Percentiles rank a stretch among this genome's conserved stretches.
Evolutionary conservation across 2,797 vertebrate species (phyloP).

Genomic region (Ateles fusciceps): DNA sequence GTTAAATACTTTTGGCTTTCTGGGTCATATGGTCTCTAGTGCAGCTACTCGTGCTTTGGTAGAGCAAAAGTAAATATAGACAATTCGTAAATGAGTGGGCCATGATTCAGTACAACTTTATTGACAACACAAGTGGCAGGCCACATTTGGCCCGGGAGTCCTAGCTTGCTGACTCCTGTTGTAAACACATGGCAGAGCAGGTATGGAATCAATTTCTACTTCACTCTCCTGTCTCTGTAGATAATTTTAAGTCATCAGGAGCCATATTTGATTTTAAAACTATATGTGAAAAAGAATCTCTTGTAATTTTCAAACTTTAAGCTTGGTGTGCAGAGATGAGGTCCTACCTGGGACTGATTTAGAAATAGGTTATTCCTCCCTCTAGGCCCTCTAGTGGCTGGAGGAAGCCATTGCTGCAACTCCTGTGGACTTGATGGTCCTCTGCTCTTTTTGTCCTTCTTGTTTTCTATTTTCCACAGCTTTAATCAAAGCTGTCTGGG

Average conservation of each 20-base stretch:
- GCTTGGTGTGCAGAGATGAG: not conserved
- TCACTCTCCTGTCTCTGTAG: not conserved
- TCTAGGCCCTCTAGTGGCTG: not conserved
- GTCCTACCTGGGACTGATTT: not conserved
- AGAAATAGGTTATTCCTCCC: not conserved
- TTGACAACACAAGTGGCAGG: not conserved
- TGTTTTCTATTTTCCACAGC: not conserved
- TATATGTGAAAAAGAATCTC: not conserved
- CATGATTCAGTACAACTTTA: not conserved
- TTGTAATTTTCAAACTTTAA: not conserved
- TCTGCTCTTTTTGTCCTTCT: not conserved
- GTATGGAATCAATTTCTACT: not conserved
- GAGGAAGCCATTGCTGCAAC: not conserved
- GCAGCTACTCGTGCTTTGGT: not conserved
- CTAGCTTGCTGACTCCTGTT: not conserved
- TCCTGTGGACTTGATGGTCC: not conserved
- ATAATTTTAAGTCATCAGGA: not conserved
- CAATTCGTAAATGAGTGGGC: not conserved
- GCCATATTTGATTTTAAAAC: not conserved
- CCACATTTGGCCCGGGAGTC: not conserved
- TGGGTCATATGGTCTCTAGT: not conserved
- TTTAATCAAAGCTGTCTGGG: not conserved
- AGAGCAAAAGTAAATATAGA: not conserved
- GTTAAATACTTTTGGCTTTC: not conserved
- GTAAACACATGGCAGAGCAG: not conserved